A percentile compares a stretch with the other conserved stretches of the same genome.
Evolutionary conservation across 2,797 vertebrate species (phyloP).

Genomic region (Ptychobarbus kaznakovi): DNA sequence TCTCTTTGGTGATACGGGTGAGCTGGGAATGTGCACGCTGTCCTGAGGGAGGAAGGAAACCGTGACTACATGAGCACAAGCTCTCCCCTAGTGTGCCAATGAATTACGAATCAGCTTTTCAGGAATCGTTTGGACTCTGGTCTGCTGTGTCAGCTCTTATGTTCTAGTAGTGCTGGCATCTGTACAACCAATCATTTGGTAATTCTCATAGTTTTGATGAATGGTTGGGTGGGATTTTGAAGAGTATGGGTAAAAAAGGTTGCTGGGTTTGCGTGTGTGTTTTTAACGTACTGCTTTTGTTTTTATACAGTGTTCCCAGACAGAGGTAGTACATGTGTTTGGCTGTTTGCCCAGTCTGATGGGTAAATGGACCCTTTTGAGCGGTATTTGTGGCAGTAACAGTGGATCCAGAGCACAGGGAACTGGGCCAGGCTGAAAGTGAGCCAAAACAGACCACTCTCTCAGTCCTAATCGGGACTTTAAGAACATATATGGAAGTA

Average conservation of each 20-base stretch:
- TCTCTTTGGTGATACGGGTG: conserved; percentile 32
- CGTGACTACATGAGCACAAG: background rate
- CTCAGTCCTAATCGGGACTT: background rate
- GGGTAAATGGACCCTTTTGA: conserved; percentile 18
- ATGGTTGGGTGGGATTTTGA: conserved; percentile 7
- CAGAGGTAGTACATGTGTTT: background rate
- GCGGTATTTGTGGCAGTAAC: conserved; percentile 23
- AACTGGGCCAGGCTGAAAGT: conserved; percentile 11
- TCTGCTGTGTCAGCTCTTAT: conserved; percentile 42
- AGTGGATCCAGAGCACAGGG: background rate
- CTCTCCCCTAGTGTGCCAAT: conserved; percentile 2
- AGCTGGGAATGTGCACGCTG: conserved; percentile 1
- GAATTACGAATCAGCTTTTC: conserved; percentile 48
- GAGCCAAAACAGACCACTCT: conserved; percentile 3
- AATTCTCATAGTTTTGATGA: background rate
- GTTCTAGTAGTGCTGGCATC: background rate
- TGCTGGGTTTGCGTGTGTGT: background rate
- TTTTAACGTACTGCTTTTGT: background rate
- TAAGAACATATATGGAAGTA: background rate
- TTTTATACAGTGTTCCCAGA: background rate
- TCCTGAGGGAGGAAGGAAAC: background rate
- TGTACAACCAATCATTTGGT: conserved; percentile 3
- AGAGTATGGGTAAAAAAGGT: background rate
- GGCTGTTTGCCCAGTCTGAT: conserved; percentile 38
- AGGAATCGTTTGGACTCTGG: conserved; percentile 36